Evolutionary conservation across 2,888 invertebrate genomes (phyloP), one percentile per base, ranked within the genome.

Genomic region (Micropterix aruncella): DNA sequence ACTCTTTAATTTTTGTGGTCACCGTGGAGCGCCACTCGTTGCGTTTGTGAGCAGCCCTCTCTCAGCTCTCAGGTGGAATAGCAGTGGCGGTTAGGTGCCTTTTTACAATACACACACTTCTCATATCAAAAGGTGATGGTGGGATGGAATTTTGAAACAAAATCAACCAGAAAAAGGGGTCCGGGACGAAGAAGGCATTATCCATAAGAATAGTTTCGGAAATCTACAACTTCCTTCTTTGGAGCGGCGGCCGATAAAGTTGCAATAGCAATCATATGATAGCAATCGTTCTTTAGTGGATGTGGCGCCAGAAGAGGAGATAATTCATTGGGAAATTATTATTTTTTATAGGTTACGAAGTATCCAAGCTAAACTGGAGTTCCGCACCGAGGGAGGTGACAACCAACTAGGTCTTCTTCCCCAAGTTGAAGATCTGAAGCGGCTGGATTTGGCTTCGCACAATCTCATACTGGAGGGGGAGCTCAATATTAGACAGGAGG

Each of bases 301-400:
- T 12, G 9, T 5, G 12, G 12, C 5, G 47, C 17, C 41, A 16
- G 4, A 42, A 38, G n/a, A 17, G 16, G 18, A 37, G 37, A 18
- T 27, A 19, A 41, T 5, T 14, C 42, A 19, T 41, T 12, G 18
- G 2, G 14, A 38, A 5, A 3, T 40, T 42, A 37, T 2, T 38
- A 41, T n/a, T 16, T 18, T 15, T 18, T 16, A 1, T 57, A 70
- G 70, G 44, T 38, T 71, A 38, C 59, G 61, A 18, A 55, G 54
- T 2, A 70, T 71, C 53, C 67, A 68, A 46, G 57, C 50, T 52
- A 70, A 70, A 56, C 48, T 71, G 37, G 71, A 71, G 46, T 56
- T 70, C 2, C 44, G 49, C 14, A 42, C 47, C 18, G 2, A 54
- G 18, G 42, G 42, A 42, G 45, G 43, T 4, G 38, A 40, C 2